These are phyloP conservation scores for Holacanthus passer DNA, from an alignment of 2,113 vertebrate genomes.

Conservation along the genomic window DNA sequence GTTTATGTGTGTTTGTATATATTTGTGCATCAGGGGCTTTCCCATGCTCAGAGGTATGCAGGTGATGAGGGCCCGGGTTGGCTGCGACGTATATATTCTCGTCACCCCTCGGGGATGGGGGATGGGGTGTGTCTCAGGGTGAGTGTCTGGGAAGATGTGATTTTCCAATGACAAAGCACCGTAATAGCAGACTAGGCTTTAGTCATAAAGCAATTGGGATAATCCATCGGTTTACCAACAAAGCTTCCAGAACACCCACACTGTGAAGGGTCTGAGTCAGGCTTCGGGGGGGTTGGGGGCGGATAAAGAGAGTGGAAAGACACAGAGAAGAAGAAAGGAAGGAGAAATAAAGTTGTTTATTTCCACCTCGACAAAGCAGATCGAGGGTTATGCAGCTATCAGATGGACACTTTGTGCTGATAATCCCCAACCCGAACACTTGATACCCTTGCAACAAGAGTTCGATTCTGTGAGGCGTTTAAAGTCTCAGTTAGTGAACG, in stretches of 20 bases:
- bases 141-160: slow-evolving; percentile 72
- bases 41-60: slow-evolving; percentile 62
- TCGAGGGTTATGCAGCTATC: slow-evolving; percentile 16
- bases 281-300: slow-evolving; percentile 16
- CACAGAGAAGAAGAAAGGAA: slow-evolving; percentile 6
- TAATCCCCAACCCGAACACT: slow-evolving; percentile 18
- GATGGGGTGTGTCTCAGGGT: slow-evolving; percentile 57
- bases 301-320: slow-evolving; percentile 25
- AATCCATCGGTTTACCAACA: slow-evolving; percentile 78
- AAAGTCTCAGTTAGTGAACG: slow-evolving; percentile 37
- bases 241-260: slow-evolving; percentile 77
- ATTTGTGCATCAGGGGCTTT: slow-evolving; percentile 54
- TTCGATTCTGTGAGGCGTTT: slow-evolving; percentile 37
- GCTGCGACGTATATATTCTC: slow-evolving; percentile 31
- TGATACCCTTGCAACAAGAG: neutral
- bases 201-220: slow-evolving; percentile 78
- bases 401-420: slow-evolving; percentile 40
- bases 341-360: slow-evolving; percentile 22
- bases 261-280: slow-evolving; percentile 59
- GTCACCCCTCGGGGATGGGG: slow-evolving; percentile 41
- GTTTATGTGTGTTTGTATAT: slow-evolving; percentile 47
- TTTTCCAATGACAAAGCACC: slow-evolving; percentile 72
- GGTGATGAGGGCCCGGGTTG: slow-evolving; percentile 51
- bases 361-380: slow-evolving; percentile 31
- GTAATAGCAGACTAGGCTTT: slow-evolving; percentile 74